Conservation (phyloP, 1,140 invertebrate genomes). For the Sitophilus oryzae region DNA sequence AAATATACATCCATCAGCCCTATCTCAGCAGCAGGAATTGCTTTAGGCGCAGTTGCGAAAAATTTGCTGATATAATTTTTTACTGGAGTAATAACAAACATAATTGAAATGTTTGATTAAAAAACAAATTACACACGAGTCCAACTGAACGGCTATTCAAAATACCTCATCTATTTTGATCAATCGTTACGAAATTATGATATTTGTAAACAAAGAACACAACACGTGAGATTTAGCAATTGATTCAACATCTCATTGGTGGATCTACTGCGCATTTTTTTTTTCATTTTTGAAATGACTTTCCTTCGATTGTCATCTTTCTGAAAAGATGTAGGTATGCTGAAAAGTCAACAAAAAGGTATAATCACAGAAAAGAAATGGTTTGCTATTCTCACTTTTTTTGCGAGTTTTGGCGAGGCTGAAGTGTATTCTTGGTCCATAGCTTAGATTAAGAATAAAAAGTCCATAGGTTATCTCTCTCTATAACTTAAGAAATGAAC, state of each 20-base stretch:
- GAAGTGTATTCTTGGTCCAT: too few relatives aligned
- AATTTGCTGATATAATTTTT: background rate
- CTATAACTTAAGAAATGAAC: too few relatives aligned
- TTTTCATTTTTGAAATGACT: too few relatives aligned
- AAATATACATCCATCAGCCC: slow-evolving; percentile 8
- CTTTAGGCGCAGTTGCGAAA: background rate
- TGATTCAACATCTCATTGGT: background rate
- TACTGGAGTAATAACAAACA: background rate
- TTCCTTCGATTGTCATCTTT: too few relatives aligned
- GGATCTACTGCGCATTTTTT: background rate
- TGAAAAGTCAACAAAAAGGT: too few relatives aligned
- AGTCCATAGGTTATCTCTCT: too few relatives aligned
- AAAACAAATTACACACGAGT: background rate
- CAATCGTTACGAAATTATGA: background rate
- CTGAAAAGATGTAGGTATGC: too few relatives aligned
- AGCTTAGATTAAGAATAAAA: too few relatives aligned
- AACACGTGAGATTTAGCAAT: slow-evolving; percentile 4
- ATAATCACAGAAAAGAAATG: too few relatives aligned
- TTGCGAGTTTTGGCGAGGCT: too few relatives aligned
- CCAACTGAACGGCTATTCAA: background rate
- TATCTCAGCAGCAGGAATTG: background rate
- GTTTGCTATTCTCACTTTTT: too few relatives aligned
- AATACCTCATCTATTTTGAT: background rate
- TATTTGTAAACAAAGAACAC: slow-evolving; percentile 8
- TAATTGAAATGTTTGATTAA: background rate